Conservation (phyloP, 2,888 invertebrate species). For the Euclidia mi region DNA sequence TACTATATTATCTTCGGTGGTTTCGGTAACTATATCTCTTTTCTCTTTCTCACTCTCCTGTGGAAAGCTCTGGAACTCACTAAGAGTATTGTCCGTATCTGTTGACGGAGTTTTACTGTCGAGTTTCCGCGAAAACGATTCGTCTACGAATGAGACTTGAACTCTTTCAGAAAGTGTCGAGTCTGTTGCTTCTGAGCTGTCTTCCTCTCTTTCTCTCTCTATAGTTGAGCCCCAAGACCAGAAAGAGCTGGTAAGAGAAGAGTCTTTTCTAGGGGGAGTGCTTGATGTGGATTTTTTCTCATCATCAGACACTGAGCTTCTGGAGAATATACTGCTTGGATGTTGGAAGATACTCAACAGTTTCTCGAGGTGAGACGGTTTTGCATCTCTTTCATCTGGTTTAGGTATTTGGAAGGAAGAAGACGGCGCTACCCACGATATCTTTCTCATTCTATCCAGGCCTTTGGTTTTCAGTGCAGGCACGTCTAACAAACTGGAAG, state of each 20-base stretch:
- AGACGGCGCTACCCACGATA: conserved; percentile 90
- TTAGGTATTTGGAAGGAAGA: conserved; percentile 80
- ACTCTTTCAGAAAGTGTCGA: conserved; percentile 85
- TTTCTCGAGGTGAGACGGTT: conserved; percentile 91
- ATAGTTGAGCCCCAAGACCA: conserved; percentile 85
- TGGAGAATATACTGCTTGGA: conserved; percentile 90
- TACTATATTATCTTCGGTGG: conserved; percentile 88
- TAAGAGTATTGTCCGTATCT: conserved; percentile 84
- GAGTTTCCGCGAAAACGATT: conserved; percentile 83
- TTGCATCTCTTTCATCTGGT: conserved; percentile 79
- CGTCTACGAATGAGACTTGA: conserved; percentile 84
- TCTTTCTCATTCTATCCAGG: conserved; percentile 87
- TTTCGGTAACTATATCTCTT: conserved; percentile 79
- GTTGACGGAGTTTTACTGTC: conserved; percentile 86
- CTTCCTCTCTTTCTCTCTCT: conserved; percentile 79
- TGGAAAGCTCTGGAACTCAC: conserved; percentile 83
- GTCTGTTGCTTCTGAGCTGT: conserved; percentile 81
- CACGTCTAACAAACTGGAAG: conserved; percentile 82
- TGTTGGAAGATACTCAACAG: conserved; percentile 92
- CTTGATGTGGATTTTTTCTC: conserved; percentile 80
- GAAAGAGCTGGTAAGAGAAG: conserved; percentile 81
- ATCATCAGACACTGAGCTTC: conserved; percentile 76
- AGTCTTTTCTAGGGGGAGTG: conserved; percentile 85
- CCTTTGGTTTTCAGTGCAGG: conserved; percentile 82
- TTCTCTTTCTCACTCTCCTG: conserved; percentile 64